Base-by-base conservation (phyloP, 2,797 vertebrate genomes). In the Halcyon leucocephala region DNA sequence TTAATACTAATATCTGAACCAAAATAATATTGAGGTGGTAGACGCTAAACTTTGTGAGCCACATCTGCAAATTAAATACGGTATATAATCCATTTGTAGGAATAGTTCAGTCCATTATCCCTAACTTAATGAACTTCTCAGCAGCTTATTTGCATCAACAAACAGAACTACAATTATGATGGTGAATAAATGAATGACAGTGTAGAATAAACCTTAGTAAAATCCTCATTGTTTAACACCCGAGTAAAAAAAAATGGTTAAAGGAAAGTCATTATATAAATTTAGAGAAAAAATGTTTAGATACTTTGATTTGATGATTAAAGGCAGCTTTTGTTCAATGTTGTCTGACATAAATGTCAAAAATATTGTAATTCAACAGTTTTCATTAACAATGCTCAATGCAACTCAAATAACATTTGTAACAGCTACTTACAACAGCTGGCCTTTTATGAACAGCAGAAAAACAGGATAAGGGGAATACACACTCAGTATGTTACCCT, bases 311-410 rank as follows among this genome's bases (percentile, higher is more conserved):
- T 82, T 82, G 82, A 91, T 87, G 41, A 35, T 94, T 95, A 91
- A 96, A 97, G 96, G 61, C 87, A 97, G 76, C 13, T 92, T 92
- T 90, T 90, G 60, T 96, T 97, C 93, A 80, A 79, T 65, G 77
- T 70, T 69, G 72, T 96, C 89, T 93, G 78, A 58, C 77, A 94
- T 86, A 97, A 97, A 97, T 96, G 95, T 97, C 95, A 97, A 87
- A 97, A 95, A n/a, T n/a, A n/a, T 70, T 64, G 72, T 72, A 76
- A 90, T 74, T 89, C 87, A 89, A 70, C 41, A 51, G 37, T 51
- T 83, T 86, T 97, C 89, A 97, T 97, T 96, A 94, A 25, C 44
- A 95, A 96, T 70, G 42, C 31, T 76, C 54, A 84, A 7, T 70
- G 58, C 49, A 94, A 82, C 33, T 86, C 54, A 92, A 91, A 95